Conservation (phyloP, 2,888 invertebrate species). For the Heteromurus nitidus region DNA sequence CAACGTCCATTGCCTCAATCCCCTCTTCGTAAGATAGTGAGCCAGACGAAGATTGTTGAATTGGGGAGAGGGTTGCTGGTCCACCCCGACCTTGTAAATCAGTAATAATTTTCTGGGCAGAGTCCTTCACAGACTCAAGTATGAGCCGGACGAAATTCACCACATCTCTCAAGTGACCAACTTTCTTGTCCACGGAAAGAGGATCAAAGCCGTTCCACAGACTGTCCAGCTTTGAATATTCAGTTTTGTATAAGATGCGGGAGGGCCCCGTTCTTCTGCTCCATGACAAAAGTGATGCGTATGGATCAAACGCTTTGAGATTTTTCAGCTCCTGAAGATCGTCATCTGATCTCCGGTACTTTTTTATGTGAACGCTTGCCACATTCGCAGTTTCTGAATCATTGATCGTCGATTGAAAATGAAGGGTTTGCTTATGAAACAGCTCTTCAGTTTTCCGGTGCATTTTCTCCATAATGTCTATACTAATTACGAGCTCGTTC, state of each 20-base stretch:
- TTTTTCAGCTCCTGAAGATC: constrained; percentile 16
- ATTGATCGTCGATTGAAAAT: neutral
- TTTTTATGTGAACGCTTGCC: constrained; percentile 8
- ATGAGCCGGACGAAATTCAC: constrained; percentile 25
- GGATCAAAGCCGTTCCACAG: constrained; percentile 61
- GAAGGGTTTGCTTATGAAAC: constrained; percentile 24
- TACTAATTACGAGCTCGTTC: constrained; percentile 17
- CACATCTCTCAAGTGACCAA: constrained; percentile 32
- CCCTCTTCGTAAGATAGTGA: constrained; percentile 34
- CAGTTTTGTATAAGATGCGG: constrained; percentile 36
- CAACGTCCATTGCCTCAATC: constrained; percentile 23
- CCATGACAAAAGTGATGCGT: constrained; percentile 27
- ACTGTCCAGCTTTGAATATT: constrained; percentile 20
- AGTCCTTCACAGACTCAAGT: constrained; percentile 12
- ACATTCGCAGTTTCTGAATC: constrained; percentile 13
- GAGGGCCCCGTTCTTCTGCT: neutral
- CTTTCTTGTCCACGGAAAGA: constrained; percentile 29
- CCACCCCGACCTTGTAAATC: constrained; percentile 7
- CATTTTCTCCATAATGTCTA: constrained; percentile 10
- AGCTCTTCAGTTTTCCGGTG: constrained; percentile 27
- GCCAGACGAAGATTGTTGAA: neutral
- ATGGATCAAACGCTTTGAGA: constrained; percentile 26
- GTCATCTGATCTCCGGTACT: constrained; percentile 10
- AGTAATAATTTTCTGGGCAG: neutral
- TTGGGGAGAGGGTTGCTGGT: neutral